phyloP scores from a whole-genome alignment of 2,888 invertebrate species.

The Octonoba sinensis region DNA sequence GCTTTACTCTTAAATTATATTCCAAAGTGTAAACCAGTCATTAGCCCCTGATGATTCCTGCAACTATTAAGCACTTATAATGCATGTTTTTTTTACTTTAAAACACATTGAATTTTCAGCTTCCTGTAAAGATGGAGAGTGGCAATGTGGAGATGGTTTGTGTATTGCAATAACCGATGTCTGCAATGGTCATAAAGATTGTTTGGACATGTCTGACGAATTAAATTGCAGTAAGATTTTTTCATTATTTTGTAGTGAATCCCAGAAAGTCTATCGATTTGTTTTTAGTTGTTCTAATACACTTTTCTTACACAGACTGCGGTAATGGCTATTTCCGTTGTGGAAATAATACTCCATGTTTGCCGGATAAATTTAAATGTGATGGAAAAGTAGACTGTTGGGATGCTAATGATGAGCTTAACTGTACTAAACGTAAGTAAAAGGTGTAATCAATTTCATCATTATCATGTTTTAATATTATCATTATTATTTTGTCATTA shows the following conservation, averaged over 20 bases:
- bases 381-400: slow-evolving; percentile 83
- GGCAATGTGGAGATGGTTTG: slow-evolving; percentile 81
- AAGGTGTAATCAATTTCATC: not conserved
- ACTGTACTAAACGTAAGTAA: slow-evolving; percentile 78
- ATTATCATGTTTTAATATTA: too few species aligned
- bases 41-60: not conserved
- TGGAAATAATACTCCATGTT: slow-evolving; percentile 81
- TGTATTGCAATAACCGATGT: slow-evolving; percentile 78
- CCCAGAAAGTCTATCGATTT: not conserved
- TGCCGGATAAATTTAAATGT: slow-evolving; percentile 79
- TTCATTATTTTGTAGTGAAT: not conserved
- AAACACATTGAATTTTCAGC: not conserved
- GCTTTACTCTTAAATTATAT: too few species aligned
- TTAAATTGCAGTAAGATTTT: slow-evolving; percentile 78
- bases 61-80: too few species aligned
- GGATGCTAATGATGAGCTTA: slow-evolving; percentile 82
- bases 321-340: slow-evolving; percentile 77
- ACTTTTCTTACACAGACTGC: slow-evolving; percentile 66
- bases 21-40: not conserved
- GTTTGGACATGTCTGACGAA: slow-evolving; percentile 83
- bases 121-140: slow-evolving; percentile 73
- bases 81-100: too few species aligned
- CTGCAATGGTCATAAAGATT: slow-evolving; percentile 82
- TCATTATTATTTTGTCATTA: too few species aligned
- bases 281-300: not conserved